Evolutionary conservation across 2,797 vertebrate species (phyloP), one percentile per base, ranked within the genome.

Genomic region (Gorsachius magnificus): DNA sequence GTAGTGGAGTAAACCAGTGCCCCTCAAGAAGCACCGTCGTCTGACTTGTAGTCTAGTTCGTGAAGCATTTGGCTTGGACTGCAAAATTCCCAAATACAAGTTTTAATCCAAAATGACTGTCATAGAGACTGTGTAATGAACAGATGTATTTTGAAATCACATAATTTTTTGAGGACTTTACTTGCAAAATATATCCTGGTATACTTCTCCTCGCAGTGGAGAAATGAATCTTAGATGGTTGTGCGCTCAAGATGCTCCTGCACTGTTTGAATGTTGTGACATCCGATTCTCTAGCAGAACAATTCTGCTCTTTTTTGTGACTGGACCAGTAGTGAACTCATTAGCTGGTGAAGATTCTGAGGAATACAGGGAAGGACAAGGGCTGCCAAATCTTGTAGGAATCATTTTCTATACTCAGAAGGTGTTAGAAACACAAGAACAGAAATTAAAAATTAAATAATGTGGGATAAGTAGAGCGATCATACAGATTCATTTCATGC

Each of bases 371-470:
- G 46, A 76, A 84, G 50, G n/a, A 12, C 54, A 18, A 60, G 45
- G 29, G 3, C 24, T 83, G 69, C 76, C 58, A 88, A 61, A 35
- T 50, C 46, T 57, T 53, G 6, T 4, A 66, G 75, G 51, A 75
- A 46, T 65, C 5, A 11, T 86, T 90, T 93, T 88, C 76, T 79
- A 17, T 19, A 1, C 0, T 1, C 36, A 6, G 84, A 69, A 92
- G 92, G 91, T 51, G 79, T 93, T 65, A 83, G 72, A 26, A 88
- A 70, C 60, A 43, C 72, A 72, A 70, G 61, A 63, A 11, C 13
- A 91, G 82, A 63, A 83, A 80, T 69, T 3, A 54, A 56, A 82
- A 81, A 26, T 33, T 28, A 65, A 79, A 15, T 46, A 14, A 26
- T 1, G 28, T 20, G 29, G 65, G 41, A 13, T 54, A 31, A 58